Evolutionary conservation across 2,888 invertebrate genomes (phyloP).

Genomic region (Rotaria magnacalcarata): DNA sequence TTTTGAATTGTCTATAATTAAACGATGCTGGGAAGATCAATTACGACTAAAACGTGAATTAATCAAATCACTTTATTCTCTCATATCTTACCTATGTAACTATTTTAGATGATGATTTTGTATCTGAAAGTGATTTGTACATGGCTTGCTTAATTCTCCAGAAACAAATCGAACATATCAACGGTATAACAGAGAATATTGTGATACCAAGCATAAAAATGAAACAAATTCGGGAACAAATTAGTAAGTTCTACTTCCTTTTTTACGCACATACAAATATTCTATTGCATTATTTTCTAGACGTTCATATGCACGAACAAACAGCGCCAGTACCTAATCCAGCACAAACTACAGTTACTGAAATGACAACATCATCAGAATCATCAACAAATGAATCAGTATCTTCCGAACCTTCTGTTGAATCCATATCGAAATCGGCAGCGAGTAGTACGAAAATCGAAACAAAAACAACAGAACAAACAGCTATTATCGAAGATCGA

Average conservation of each 20-base stretch:
- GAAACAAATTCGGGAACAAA: background rate
- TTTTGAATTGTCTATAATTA: background rate
- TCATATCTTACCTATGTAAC: background rate
- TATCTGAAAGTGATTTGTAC: background rate
- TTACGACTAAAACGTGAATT: background rate
- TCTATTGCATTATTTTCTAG: background rate
- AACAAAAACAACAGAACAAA: background rate
- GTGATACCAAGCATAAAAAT: background rate
- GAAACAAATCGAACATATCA: background rate
- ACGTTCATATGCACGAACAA: background rate
- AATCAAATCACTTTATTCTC: background rate
- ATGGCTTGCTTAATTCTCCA: background rate
- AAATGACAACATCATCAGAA: background rate
- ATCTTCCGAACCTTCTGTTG: background rate
- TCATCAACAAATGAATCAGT: background rate
- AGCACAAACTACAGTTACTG: background rate
- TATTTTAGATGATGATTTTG: background rate
- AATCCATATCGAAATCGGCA: background rate
- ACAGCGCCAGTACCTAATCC: too few relatives aligned
- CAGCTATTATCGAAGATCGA: too few relatives aligned
- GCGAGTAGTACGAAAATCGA: background rate
- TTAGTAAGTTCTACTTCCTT: too few relatives aligned
- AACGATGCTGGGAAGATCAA: constrained; percentile 2
- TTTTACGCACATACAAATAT: too few relatives aligned
- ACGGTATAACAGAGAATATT: background rate